Conservation (phyloP, 1,140 invertebrate species). For the Formica exsecta region DNA sequence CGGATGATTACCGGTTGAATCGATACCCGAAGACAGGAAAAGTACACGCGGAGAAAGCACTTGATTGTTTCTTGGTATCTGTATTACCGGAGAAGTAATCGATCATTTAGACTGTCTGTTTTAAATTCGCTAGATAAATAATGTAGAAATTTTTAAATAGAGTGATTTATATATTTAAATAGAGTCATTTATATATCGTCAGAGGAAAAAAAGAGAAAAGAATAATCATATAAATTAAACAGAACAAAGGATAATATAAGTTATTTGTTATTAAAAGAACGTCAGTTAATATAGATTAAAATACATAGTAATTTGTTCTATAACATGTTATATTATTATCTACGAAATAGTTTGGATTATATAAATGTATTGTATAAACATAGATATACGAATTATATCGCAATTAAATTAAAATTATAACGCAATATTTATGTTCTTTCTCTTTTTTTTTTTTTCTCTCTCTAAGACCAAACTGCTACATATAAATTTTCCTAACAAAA, state of each 20-base stretch:
- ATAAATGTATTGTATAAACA: too few species aligned
- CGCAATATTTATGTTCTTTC: not conserved
- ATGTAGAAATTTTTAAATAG: too few species aligned
- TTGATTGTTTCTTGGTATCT: not conserved
- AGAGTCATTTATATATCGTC: not conserved
- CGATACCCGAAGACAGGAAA: not conserved
- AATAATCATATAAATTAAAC: slow-evolving; percentile 6
- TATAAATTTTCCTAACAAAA: slow-evolving; percentile 6
- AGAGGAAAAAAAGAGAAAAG: too few species aligned
- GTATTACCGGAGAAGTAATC: slow-evolving; percentile 1
- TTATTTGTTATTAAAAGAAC: slow-evolving; percentile 6
- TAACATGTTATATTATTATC: not conserved
- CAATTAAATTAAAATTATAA: too few species aligned
- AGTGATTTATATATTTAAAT: too few species aligned
- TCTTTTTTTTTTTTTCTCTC: too few species aligned
- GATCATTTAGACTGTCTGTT: not conserved
- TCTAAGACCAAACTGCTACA: not conserved
- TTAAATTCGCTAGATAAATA: not conserved
- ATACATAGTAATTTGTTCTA: not conserved
- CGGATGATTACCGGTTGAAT: slow-evolving; percentile 2
- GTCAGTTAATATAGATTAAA: not conserved
- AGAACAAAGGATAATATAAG: not conserved
- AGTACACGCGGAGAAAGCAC: not conserved
- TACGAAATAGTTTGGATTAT: not conserved
- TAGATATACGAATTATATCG: not conserved